Conservation (phyloP, 2,113 vertebrate genomes). For the Ploceus nigricollis region DNA sequence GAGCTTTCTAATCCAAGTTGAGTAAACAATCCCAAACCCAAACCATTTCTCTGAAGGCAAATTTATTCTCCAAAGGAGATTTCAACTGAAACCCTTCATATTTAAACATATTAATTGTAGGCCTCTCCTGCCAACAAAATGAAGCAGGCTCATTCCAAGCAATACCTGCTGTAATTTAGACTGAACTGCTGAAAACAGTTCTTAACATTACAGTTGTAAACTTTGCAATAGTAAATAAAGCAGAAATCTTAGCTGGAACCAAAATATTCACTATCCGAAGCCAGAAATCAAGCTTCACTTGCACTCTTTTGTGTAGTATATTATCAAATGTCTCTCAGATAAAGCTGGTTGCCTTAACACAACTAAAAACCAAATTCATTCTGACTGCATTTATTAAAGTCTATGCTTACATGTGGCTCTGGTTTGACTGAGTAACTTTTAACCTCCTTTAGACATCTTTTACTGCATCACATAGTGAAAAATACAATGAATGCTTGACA, state of each 20-base stretch:
- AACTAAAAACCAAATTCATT: neutral
- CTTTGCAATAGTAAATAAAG: neutral
- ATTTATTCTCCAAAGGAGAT: neutral
- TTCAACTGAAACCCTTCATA: neutral
- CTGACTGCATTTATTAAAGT: neutral
- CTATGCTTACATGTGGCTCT: neutral
- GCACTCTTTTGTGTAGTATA: neutral
- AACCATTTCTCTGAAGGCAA: neutral
- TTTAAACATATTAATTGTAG: neutral
- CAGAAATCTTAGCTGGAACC: neutral
- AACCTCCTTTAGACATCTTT: neutral
- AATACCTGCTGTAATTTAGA: neutral
- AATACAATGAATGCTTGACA: neutral
- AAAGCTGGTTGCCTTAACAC: neutral
- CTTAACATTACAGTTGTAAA: neutral
- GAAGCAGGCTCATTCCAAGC: neutral
- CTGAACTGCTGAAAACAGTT: neutral
- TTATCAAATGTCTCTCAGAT: neutral
- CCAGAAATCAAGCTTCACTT: neutral
- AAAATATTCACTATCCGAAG: neutral
- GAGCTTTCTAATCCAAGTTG: neutral
- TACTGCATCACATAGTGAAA: neutral
- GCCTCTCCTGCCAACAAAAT: neutral
- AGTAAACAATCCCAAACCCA: neutral
- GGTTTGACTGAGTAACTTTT: neutral